A percentile compares a stretch with the other conserved stretches of the same genome.
Conservation (phyloP, 1,140 invertebrate species). For the Yoshiicerus persimilis region DNA sequence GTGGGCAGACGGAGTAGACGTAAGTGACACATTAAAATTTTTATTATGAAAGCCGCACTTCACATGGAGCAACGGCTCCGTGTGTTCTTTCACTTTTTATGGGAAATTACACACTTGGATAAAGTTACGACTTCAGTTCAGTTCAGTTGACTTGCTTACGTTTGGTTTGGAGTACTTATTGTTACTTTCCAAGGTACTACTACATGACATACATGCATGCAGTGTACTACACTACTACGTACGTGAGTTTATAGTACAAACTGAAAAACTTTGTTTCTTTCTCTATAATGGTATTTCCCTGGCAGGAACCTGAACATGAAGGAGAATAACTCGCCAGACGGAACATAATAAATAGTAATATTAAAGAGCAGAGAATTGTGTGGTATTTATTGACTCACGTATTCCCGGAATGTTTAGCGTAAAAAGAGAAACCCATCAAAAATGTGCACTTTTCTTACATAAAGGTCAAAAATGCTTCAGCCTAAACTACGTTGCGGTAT, state of each 20-base stretch:
- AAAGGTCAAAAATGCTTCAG: not conserved
- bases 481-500: not conserved
- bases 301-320: not conserved
- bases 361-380: not conserved
- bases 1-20: not conserved
- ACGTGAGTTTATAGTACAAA: not conserved
- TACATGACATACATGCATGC: not conserved
- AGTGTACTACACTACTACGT: not conserved
- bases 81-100: not conserved
- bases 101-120: not conserved
- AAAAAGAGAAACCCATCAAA: not conserved
- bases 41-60: slow-evolving; percentile 4
- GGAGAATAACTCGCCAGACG: not conserved
- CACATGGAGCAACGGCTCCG: not conserved
- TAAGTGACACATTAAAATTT: slow-evolving; percentile 3
- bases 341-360: not conserved
- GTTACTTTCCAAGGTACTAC: not conserved
- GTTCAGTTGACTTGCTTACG: not conserved
- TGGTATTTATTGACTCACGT: not conserved
- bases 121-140: not conserved
- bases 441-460: not conserved
- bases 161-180: not conserved
- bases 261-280: not conserved
- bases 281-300: not conserved
- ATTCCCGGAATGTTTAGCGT: not conserved